These are phyloP conservation scores for Umimayanthus chanpuru DNA, from an alignment of 92 coral and sea anemone species.

Conservation along the genomic window DNA sequence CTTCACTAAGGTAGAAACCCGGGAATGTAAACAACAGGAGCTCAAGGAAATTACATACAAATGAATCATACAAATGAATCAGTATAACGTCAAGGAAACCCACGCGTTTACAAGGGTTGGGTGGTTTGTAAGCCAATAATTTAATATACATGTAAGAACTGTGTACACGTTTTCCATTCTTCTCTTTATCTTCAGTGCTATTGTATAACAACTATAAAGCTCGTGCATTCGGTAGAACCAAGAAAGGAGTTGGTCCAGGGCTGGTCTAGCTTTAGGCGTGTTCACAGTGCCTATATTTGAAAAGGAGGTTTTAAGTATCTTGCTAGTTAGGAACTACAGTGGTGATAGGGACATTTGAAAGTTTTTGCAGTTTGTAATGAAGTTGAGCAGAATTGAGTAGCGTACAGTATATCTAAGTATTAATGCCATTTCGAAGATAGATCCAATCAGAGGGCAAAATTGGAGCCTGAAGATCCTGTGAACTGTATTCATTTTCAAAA, in stretches of 20 bases:
- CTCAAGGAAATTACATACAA: background rate
- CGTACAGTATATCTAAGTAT: background rate
- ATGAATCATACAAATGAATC: background rate
- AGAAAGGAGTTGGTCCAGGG: no score
- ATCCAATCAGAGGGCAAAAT: background rate
- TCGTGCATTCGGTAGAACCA: background rate
- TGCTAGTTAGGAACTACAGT: background rate
- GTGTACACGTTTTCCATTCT: no score
- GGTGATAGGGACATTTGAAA: background rate
- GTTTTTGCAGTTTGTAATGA: background rate
- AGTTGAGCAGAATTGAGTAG: background rate
- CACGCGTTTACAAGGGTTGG: background rate
- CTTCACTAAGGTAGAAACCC: background rate
- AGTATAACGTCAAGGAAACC: background rate
- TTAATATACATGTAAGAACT: background rate
- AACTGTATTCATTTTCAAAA: no score
- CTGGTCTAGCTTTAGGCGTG: no score
- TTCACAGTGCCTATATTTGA: background rate
- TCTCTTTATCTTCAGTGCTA: background rate
- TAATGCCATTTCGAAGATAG: background rate
- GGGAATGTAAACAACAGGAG: background rate
- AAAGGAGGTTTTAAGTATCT: background rate
- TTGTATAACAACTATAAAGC: background rate
- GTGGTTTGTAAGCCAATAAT: background rate
- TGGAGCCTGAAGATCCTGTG: background rate